A percentile compares a stretch with the other conserved stretches of the same genome.
Evolutionary conservation across 1,140 invertebrate genomes (phyloP).

Genomic region (Papilio dardanus): DNA sequence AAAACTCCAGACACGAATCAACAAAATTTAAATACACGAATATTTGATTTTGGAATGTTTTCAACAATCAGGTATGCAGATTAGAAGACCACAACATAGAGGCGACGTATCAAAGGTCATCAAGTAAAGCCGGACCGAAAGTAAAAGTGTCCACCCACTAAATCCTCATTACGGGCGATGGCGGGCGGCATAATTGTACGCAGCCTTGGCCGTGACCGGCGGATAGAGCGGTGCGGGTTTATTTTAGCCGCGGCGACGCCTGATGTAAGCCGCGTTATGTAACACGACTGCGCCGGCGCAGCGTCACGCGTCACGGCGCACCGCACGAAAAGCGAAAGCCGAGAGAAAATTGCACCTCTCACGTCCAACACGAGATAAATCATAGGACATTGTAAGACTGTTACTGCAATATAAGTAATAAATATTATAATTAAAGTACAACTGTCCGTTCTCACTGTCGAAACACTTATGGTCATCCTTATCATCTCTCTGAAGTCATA

Average conservation of each 20-base stretch:
- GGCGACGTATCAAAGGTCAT: constrained; percentile 61
- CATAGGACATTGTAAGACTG: constrained; percentile 18
- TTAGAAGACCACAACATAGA: constrained; percentile 42
- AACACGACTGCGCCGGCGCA: constrained; percentile 65
- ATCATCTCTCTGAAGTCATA: too few relatives aligned
- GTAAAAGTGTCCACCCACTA: constrained; percentile 81
- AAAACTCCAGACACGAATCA: background rate
- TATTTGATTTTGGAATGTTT: background rate
- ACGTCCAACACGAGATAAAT: constrained; percentile 20
- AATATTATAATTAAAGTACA: background rate
- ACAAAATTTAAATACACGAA: too few relatives aligned
- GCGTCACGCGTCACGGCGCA: constrained; percentile 57
- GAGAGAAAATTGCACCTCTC: constrained; percentile 63
- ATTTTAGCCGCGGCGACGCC: constrained; percentile 77
- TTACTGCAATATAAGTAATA: background rate
- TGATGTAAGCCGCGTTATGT: constrained; percentile 74
- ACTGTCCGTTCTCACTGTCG: too few relatives aligned
- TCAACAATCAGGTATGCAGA: background rate
- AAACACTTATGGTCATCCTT: too few relatives aligned
- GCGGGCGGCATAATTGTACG: constrained; percentile 75
- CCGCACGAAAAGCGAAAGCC: constrained; percentile 70
- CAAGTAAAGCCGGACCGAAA: constrained; percentile 70
- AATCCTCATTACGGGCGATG: constrained; percentile 76
- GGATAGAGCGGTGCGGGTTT: constrained; percentile 70
- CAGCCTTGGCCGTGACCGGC: constrained; percentile 80